Base-by-base conservation (phyloP, 2,888 invertebrate species). In the Xylota segnis region DNA sequence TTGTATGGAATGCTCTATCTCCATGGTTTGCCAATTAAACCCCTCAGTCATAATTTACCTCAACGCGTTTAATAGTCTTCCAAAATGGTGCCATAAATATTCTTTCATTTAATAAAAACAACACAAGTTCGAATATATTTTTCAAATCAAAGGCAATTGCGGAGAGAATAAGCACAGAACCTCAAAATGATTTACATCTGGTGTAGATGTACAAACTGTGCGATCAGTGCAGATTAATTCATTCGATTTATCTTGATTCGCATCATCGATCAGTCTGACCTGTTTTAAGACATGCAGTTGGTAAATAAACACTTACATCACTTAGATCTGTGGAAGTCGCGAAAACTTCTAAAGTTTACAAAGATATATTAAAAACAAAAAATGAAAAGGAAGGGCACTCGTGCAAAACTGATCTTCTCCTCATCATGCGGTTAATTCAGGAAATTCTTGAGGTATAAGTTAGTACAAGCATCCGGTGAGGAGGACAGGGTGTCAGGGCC, bases 241-340 rank as follows among this genome's bases (percentile, higher is more conserved):
- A 65, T 58, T 16, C 12, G 45, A 70, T 59, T 54, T 40, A 56
- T 58, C 56, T 58, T 10, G 7, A 45, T 65, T 37, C 29, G 40
- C 16, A 34, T 71, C 58, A n/a, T 47, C 10, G 50, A 50, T 50
- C 50, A 50, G 12, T 18, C 6, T 50, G 50, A 50, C 50, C 50
- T 23, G 50, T 50, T 10, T 50, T 50, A 18, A 10, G 10, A 23
- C 3, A 50, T 50, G 23, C 10, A 50, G 23, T 23, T 7, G 50
- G 12, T 23, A 50, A 50, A 50, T 50, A 50, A 50, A 18, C 50
- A 50, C 50, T 50, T 50, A 18, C 23, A 23, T 18, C 23, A 23
- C 23, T 50, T 10, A 4, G 23, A 50, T 50, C 10, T 23, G 7
- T 45, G n/a, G n/a, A n/a, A n/a, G n/a, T n/a, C n/a, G n/a, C n/a